These are phyloP conservation scores for Abrostola tripartita DNA, from an alignment of 2,888 invertebrate species.

Conservation along the genomic window DNA sequence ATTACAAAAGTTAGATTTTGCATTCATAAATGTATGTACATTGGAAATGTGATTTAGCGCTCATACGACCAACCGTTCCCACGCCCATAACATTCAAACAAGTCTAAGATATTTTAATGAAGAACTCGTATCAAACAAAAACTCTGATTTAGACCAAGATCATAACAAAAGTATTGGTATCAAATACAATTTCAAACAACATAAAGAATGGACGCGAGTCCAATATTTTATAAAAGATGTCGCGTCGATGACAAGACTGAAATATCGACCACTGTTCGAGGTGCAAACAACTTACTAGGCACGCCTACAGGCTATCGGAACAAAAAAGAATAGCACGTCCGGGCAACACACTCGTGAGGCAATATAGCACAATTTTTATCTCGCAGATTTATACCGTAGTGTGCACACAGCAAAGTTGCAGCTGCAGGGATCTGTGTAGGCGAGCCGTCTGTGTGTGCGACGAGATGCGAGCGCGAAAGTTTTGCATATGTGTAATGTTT, in stretches of 20 bases:
- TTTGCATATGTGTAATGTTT: constrained; percentile 89
- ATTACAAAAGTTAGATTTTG: constrained; percentile 19
- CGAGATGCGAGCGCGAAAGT: constrained; percentile 84
- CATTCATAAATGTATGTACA: too few relatives aligned
- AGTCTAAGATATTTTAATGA: constrained; percentile 29
- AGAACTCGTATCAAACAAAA: constrained; percentile 17
- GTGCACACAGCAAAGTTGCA: constrained; percentile 63
- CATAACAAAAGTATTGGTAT: constrained; percentile 47
- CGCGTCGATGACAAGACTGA: constrained; percentile 81
- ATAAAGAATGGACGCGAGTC: constrained; percentile 63
- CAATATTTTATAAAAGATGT: constrained; percentile 67
- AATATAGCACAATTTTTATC: constrained; percentile 87
- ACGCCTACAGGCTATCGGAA: constrained; percentile 83
- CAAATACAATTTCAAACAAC: constrained; percentile 58
- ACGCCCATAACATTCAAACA: constrained; percentile 17
- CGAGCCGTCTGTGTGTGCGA: constrained; percentile 64
- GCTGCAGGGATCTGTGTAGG: constrained; percentile 58
- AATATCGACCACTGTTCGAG: constrained; percentile 86
- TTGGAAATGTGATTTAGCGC: constrained; percentile 23
- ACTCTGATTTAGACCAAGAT: constrained; percentile 28
- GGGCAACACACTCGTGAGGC: constrained; percentile 71
- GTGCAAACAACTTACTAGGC: constrained; percentile 86
- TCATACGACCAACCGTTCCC: constrained; percentile 18
- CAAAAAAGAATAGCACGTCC: constrained; percentile 77
- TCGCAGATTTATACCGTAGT: constrained; percentile 83